Base-by-base conservation (phyloP, 2,113 vertebrate species). In the Laterallus jamaicensis region DNA sequence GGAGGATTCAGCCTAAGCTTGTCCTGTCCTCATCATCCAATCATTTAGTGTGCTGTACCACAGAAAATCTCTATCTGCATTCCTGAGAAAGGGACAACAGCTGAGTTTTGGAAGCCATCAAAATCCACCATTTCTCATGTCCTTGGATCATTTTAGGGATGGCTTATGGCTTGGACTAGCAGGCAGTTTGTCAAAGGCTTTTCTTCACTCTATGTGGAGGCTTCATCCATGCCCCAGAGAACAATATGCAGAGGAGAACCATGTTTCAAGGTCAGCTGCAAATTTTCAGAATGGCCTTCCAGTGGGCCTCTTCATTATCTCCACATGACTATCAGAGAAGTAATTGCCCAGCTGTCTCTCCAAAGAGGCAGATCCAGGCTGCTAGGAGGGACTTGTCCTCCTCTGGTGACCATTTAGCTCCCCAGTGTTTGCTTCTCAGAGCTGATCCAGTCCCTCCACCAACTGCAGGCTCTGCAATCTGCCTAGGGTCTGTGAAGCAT, bases 401-500 rank as follows among this genome's bases (percentile, higher is more conserved):
- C 37, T 70, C 79, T 79, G 56, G 32, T 56, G 32, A 67, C 49
- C 26, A 17, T 83, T 71, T 78, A 31, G 5, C 52, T 88, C 26
- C 22, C 42, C 11, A 13, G 19, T 29, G 32, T 42, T 86, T 56
- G 22, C 21, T 75, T 60, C 79, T 90, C 55, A 76, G 59, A 60
- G 26, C 12, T 91, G 25, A 60, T 59, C 12, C 35, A 37, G 19
- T 26, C 31, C 35, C 12, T 73, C 42, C 13, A 68, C n/a, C 10
- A 18, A 21, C 75, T 1, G 1, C 42, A 32, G 18, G 39, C 42
- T 79, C 35, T 80, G 59, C 25, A 60, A 16, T 59, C 44, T 2
- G 3, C 4, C 5, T 56, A 50, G 55, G 10, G 7, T 54, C 32
- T 42, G 24, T 47, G 22, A 14, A 80, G 19, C 0, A 0, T n/a